Evolutionary conservation across 2,113 vertebrate species (phyloP).

Genomic region (Steatornis caripensis): DNA sequence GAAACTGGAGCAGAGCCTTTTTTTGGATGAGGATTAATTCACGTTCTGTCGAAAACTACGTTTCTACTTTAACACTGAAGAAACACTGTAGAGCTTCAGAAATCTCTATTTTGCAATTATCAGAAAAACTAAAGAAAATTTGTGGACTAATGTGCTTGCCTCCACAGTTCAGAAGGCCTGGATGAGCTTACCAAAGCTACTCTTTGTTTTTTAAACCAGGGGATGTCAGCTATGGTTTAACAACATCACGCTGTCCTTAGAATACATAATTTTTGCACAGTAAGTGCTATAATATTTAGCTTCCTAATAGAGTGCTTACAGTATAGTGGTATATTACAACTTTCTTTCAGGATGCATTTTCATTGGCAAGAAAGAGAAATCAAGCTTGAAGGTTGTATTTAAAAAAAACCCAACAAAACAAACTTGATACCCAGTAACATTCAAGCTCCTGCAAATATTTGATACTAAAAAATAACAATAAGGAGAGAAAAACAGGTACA

Average conservation of each 20-base stretch:
- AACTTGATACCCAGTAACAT: background rate
- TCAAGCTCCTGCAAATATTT: background rate
- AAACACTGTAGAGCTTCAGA: background rate
- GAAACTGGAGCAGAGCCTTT: too few relatives aligned
- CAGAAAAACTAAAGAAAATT: background rate
- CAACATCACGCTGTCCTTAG: background rate
- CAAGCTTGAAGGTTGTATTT: background rate
- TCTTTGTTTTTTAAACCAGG: background rate
- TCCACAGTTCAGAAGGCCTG: background rate
- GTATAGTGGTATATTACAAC: background rate
- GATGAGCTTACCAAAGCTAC: background rate
- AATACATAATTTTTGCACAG: background rate
- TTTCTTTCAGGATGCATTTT: background rate
- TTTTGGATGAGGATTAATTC: background rate
- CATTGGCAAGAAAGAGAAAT: fast-evolving
- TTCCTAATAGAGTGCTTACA: background rate
- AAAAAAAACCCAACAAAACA: too few relatives aligned
- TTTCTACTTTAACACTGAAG: background rate
- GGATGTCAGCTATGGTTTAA: background rate
- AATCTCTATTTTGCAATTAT: background rate
- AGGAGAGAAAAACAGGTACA: background rate
- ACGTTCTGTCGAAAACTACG: background rate
- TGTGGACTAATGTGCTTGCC: background rate
- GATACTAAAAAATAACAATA: background rate
- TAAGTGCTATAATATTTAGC: background rate